Percentiles rank a stretch among this genome's conserved stretches.
Conservation (phyloP, 1,140 invertebrate genomes). For the Babylonia areolata region DNA sequence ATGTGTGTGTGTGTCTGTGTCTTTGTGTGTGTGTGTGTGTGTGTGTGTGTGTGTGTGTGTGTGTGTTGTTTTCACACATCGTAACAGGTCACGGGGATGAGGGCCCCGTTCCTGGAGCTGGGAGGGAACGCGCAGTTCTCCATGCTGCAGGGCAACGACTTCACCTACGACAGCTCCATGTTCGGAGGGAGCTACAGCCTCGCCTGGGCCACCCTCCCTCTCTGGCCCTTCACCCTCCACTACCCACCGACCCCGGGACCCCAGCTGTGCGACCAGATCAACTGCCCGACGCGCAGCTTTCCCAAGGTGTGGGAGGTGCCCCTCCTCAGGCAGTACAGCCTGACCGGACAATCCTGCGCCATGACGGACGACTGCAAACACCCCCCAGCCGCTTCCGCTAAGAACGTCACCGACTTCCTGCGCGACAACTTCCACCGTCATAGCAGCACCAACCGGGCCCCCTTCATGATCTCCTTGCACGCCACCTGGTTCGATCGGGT, state of each 20-base stretch:
- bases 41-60: slow-evolving; percentile 21
- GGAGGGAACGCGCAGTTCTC: slow-evolving; percentile 60
- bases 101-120: slow-evolving; percentile 65
- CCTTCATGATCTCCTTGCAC: slow-evolving; percentile 59
- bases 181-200: slow-evolving; percentile 41
- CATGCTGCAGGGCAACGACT: slow-evolving; percentile 55
- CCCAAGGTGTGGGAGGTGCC: slow-evolving; percentile 62
- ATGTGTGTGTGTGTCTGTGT: too few species aligned
- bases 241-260: slow-evolving; percentile 56
- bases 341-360: slow-evolving; percentile 38
- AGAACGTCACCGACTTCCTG: slow-evolving; percentile 54
- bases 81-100: slow-evolving; percentile 57
- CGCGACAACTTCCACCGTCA: slow-evolving; percentile 59
- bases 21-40: background rate
- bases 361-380: slow-evolving; percentile 51
- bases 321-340: slow-evolving; percentile 45
- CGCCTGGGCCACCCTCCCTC: slow-evolving; percentile 35
- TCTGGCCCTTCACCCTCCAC: slow-evolving; percentile 65
- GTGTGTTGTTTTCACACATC: slow-evolving; percentile 34
- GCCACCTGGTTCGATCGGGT: slow-evolving; percentile 58
- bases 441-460: slow-evolving; percentile 55
- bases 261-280: slow-evolving; percentile 58
- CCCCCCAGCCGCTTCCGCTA: slow-evolving; percentile 17
- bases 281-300: slow-evolving; percentile 50
- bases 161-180: slow-evolving; percentile 65